Evolutionary conservation across 1,140 invertebrate species (phyloP), one percentile per base, ranked within the genome.

Genomic region (Mylabris phalerata): DNA sequence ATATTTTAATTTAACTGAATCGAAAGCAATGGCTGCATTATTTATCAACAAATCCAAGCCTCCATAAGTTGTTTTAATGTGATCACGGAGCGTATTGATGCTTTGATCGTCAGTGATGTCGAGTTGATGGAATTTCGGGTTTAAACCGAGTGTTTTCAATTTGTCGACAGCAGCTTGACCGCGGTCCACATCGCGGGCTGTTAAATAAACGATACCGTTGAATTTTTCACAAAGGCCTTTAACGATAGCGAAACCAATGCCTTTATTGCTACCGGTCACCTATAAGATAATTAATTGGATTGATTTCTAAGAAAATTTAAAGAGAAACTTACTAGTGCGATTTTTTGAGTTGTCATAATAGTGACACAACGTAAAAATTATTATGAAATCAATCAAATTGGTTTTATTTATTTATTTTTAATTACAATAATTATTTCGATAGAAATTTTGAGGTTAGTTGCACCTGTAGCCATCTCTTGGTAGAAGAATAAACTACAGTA

Each of bases 21-120:
- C 13, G 68, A 82, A 91, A 3, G 86, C 85, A 55, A 92, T 91
- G 0, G 83, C 90, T 48, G 90, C 91, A 78, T 94, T 93, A 69
- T 93, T 93, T 0, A 94, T 80, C 9, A 93, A 73, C 32, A 93
- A 64, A 78, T 94, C 90, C 2, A 94, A 71, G 1, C 89, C 87
- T 9, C 82, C 84, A 72, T 93, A 80, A 19, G 79, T 82, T 26
- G 79, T 67, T 66, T 83, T 76, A 0, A 94, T 65, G 67, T 76
- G 78, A 19, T 80, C 72, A 9, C 70, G 66, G 39, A 87, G 77
- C 27, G 63, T 71, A 6, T 77, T 66, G 40, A 85, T 77, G 66
- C 81, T 85, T 10, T 73, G 63, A 46, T 71, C 56, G 65, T 80
- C 71, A 52, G 74, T 75, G 54, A 88, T 81, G 63, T 88, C 84